Conservation (phyloP, 1,140 invertebrate genomes). For the Armadillidium nasatum region DNA sequence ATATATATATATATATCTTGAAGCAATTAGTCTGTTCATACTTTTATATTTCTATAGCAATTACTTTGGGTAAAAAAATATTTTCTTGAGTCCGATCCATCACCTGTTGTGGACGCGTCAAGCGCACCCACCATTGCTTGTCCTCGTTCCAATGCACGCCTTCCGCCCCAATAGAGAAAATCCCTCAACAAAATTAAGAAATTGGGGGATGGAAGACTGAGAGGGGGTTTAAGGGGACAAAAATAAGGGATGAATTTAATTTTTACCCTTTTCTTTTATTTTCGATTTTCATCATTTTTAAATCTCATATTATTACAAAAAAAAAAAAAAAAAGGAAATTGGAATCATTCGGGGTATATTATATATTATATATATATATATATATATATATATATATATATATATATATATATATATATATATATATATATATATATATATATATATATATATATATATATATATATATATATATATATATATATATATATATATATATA, state of each 20-base stretch:
- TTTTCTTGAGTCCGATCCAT: not conserved
- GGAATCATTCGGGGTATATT: not conserved
- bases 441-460: slow-evolving; percentile 2
- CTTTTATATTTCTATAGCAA: too few species aligned
- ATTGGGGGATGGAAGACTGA: too few species aligned
- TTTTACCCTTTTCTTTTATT: not conserved
- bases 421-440: not conserved
- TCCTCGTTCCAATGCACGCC: not conserved
- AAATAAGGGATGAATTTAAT: too few species aligned
- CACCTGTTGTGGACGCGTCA: not conserved
- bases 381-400: slow-evolving; percentile 1
- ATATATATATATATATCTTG: too few species aligned
- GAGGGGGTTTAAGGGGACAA: too few species aligned
- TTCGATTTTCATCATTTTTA: too few species aligned
- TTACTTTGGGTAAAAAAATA: too few species aligned
- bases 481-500: too few species aligned
- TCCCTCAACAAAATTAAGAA: not conserved
- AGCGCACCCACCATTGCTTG: not conserved
- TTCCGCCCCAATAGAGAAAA: not conserved
- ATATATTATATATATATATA: not conserved
- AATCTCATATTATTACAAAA: too few species aligned
- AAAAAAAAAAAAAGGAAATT: too few species aligned
- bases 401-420: not conserved
- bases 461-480: too few species aligned
- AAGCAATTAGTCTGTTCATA: too few species aligned